These are phyloP conservation scores for Lepus oiostolus DNA, from an alignment of 2,797 vertebrate genomes.

Conservation along the genomic window DNA sequence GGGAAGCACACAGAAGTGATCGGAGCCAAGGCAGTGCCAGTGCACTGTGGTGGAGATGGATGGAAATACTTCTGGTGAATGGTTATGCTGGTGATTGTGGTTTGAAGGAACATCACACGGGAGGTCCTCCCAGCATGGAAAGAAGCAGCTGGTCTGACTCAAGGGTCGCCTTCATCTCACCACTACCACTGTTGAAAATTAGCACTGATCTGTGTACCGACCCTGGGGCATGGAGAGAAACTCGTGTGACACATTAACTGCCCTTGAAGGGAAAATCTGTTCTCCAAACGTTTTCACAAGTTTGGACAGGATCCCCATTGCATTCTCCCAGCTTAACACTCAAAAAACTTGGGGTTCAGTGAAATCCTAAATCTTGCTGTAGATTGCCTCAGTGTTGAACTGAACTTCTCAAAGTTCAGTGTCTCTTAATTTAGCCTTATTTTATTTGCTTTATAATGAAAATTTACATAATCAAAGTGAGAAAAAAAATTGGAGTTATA, in stretches of 20 bases:
- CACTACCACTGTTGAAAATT: not conserved
- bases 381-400: not conserved
- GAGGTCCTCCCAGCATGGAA: not conserved
- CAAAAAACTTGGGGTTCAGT: not conserved
- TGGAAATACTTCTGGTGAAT: not conserved
- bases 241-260: fast-evolving
- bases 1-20: not conserved
- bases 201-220: fast-evolving
- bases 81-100: fast-evolving
- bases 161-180: not conserved
- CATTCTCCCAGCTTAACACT: fast-evolving
- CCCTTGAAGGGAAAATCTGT: not conserved
- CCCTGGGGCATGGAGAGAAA: not conserved
- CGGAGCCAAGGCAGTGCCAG: fast-evolving
- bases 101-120: not conserved
- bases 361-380: not conserved
- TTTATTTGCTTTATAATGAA: not conserved
- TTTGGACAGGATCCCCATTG: not conserved
- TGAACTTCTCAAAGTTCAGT: not conserved
- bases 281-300: fast-evolving
- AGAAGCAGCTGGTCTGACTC: no score
- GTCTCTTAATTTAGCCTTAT: not conserved
- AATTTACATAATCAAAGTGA: not conserved
- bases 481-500: not conserved
- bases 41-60: fast-evolving